phyloP scores from a whole-genome alignment of 2,797 vertebrate genomes.

The Zenarchopterus dispar region DNA sequence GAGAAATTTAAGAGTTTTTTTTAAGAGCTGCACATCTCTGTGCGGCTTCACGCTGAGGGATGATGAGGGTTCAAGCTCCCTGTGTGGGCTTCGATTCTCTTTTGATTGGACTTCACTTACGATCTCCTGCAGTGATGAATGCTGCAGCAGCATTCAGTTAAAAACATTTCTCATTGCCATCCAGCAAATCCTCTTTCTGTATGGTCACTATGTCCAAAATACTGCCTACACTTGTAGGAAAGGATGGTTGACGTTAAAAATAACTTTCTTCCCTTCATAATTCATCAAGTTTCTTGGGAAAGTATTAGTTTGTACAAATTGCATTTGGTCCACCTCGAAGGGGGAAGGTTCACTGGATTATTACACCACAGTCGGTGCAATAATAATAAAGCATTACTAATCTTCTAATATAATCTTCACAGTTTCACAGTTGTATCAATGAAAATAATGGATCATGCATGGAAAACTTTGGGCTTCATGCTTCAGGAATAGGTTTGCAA shows the following conservation, averaged over 20 bases:
- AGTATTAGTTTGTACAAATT: constrained; percentile 42
- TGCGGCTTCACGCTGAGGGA: constrained; percentile 38
- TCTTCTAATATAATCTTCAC: too few relatives aligned
- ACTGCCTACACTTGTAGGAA: constrained; percentile 26
- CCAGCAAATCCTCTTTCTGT: constrained; percentile 17
- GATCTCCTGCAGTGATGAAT: constrained; percentile 54
- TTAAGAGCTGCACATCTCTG: constrained; percentile 22
- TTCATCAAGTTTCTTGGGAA: constrained; percentile 45
- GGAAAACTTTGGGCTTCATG: background rate
- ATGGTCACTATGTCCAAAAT: constrained; percentile 7
- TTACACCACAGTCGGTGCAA: constrained; percentile 1
- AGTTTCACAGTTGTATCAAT: constrained; percentile 12
- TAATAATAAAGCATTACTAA: too few relatives aligned
- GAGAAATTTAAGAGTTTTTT: constrained; percentile 31
- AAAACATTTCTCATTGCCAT: constrained; percentile 37
- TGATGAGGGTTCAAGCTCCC: constrained; percentile 40
- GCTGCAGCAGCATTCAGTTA: constrained; percentile 31
- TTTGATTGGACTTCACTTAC: constrained; percentile 68
- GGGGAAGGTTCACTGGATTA: constrained; percentile 36
- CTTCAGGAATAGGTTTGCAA: background rate
- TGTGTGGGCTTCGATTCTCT: constrained; percentile 28
- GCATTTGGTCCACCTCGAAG: constrained; percentile 36
- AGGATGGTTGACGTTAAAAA: constrained; percentile 25
- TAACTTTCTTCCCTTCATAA: constrained; percentile 19
- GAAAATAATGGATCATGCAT: constrained; percentile 7